A percentile compares a stretch with the other conserved stretches of the same genome.
phyloP scores from a whole-genome alignment of 2,113 vertebrate species.

The Coturnix japonica region DNA sequence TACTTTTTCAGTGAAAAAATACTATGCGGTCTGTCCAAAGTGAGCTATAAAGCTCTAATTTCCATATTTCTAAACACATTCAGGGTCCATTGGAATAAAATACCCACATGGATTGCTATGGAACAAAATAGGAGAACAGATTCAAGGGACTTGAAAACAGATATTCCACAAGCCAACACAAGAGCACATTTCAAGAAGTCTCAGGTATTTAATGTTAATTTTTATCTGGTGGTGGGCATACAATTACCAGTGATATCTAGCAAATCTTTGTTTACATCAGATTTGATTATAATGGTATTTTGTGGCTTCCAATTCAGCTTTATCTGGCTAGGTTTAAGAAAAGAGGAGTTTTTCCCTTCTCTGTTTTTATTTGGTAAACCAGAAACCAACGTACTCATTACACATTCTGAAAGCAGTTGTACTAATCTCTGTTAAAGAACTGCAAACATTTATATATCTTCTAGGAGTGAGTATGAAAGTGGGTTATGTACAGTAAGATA shows the following conservation, averaged over 20 bases:
- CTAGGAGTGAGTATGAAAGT: background rate
- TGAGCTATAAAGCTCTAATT: background rate
- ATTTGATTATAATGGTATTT: constrained; percentile 11
- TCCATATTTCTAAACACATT: background rate
- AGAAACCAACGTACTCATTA: constrained; percentile 40
- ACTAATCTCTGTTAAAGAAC: background rate
- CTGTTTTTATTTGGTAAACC: constrained; percentile 47
- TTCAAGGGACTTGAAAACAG: background rate
- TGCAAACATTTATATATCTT: background rate
- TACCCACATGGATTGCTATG: background rate
- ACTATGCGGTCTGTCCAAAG: background rate
- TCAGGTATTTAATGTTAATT: background rate
- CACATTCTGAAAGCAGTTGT: constrained; percentile 9
- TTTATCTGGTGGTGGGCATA: background rate
- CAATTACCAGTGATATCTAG: background rate
- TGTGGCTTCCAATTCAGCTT: background rate
- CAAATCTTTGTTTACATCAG: background rate
- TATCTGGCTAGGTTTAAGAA: background rate
- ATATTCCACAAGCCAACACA: background rate
- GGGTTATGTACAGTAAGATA: background rate
- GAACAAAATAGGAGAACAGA: background rate
- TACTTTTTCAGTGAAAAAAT: background rate
- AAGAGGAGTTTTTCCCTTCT: background rate
- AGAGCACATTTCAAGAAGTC: background rate
- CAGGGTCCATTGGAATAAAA: background rate